These are phyloP conservation scores for Junonia oenone DNA, from an alignment of 2,888 invertebrate genomes.

Conservation along the genomic window DNA sequence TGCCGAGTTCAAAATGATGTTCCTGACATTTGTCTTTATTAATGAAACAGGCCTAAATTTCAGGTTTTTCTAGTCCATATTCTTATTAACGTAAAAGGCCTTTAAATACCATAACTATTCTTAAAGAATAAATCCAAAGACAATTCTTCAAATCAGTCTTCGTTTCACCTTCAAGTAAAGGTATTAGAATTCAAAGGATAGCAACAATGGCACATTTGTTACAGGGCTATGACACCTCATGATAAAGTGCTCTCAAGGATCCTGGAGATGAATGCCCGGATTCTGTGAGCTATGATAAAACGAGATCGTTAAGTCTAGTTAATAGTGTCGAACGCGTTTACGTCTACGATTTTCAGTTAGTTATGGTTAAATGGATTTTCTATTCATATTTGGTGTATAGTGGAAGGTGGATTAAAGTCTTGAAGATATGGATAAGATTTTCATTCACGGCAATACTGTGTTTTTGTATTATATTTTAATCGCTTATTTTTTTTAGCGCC, in stretches of 20 bases:
- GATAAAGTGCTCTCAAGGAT: constrained; percentile 22
- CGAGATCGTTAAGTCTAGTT: constrained; percentile 25
- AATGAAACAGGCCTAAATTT: too few species aligned
- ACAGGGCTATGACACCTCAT: constrained; percentile 13
- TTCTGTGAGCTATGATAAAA: constrained; percentile 20
- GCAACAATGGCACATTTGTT: constrained; percentile 1
- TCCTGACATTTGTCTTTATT: too few species aligned
- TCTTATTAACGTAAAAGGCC: too few species aligned
- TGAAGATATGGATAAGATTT: too few species aligned
- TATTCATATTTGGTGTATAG: background rate
- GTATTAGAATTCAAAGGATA: background rate
- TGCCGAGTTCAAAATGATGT: too few species aligned
- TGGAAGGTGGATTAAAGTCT: background rate
- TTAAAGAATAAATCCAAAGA: too few species aligned
- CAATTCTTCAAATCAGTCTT: background rate
- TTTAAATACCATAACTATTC: too few species aligned
- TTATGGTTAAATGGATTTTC: background rate
- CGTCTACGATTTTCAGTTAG: background rate
- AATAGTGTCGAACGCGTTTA: constrained; percentile 9
- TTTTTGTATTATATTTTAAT: too few species aligned
- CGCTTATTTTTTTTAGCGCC: too few species aligned
- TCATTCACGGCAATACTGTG: too few species aligned
- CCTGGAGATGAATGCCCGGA: constrained; percentile 23
- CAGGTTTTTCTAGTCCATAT: too few species aligned
- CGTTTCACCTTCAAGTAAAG: background rate